Base-by-base conservation (phyloP, 2,888 invertebrate species). In the Scelioninae gen. 1 region DNA sequence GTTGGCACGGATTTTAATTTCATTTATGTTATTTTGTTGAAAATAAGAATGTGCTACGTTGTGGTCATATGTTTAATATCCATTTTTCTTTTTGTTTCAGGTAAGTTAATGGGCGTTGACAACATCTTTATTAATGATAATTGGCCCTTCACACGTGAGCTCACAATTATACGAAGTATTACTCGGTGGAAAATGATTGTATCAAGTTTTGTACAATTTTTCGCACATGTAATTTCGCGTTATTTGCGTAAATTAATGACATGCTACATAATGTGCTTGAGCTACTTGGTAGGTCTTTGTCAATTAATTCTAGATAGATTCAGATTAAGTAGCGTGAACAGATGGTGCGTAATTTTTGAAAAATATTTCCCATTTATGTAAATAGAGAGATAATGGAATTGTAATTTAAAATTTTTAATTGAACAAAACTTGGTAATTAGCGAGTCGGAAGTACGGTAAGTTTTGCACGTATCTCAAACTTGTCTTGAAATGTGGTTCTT, bases 61-160 rank as follows among this genome's bases (percentile, higher is more conserved):
- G 7, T 13, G 11, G 43, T 43, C 23, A 10, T 13, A 16, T 58
- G 53, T 11, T 49, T 79, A 47, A 72, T 60, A 23, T 11, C n/a
- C 58, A 13, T 49, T 66, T 68, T 66, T 79, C 31, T 68, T 66
- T 72, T 40, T 79, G 79, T 79, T 79, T 60, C 68, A 74, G 79
- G 79, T 79, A 45, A 79, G 79, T 79, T 79, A 79, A 79, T 68
- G 53, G 68, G 38, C 60, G 79, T 79, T 79, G 79, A 79, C 23
- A 23, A 23, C 79, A 79, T 65, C 72, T 65, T 72, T 53, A 40
- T 79, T 72, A 66, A 72, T 51, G 71, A 62, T 72, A 79, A 79
- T 72, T 79, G 60, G 65, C 23, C 43, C 29, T 53, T 34, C 45
- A 53, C 79, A 79, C 72, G 79, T 79, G 53, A 79, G 66, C 45